Conservation (phyloP, 2,888 invertebrate species). For the Ceramica pisi region DNA sequence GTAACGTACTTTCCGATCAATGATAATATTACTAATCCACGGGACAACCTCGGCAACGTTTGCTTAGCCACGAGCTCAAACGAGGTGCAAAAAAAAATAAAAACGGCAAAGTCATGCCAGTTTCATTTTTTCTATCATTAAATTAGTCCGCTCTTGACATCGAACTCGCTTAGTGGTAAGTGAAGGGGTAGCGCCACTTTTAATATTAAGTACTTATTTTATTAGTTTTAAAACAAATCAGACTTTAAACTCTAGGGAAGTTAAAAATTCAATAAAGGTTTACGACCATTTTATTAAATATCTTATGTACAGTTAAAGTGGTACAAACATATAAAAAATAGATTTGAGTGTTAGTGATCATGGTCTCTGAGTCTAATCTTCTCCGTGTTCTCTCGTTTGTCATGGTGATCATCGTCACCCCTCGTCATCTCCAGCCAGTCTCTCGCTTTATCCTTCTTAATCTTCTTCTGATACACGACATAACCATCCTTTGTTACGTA, state of each 20-base stretch:
- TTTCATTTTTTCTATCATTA: neutral
- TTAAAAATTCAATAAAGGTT: neutral
- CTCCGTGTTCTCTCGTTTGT: conserved; percentile 51
- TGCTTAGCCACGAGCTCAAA: too few species aligned
- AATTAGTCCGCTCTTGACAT: neutral
- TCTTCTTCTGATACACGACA: conserved; percentile 85
- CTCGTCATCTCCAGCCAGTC: conserved; percentile 81
- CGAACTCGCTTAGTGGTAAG: neutral
- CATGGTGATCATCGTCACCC: conserved; percentile 36
- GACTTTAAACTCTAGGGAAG: conserved; percentile 18
- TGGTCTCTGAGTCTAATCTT: conserved; percentile 29
- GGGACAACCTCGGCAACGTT: too few species aligned
- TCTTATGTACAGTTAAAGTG: neutral
- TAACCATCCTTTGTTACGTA: conserved; percentile 85
- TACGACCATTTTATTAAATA: conserved; percentile 9
- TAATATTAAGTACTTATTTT: neutral
- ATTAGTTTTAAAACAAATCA: neutral
- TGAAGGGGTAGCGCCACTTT: neutral
- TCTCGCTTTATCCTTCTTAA: conserved; percentile 81
- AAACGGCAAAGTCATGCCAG: neutral
- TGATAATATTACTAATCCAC: too few species aligned
- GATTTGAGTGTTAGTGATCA: conserved; percentile 11
- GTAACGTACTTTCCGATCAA: too few species aligned
- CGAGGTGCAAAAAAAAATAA: neutral
- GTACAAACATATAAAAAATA: conserved; percentile 56